Percentiles rank a stretch among this genome's conserved stretches.
Conservation (phyloP, 1,140 invertebrate species). For the Drosophila pruinosa region DNA sequence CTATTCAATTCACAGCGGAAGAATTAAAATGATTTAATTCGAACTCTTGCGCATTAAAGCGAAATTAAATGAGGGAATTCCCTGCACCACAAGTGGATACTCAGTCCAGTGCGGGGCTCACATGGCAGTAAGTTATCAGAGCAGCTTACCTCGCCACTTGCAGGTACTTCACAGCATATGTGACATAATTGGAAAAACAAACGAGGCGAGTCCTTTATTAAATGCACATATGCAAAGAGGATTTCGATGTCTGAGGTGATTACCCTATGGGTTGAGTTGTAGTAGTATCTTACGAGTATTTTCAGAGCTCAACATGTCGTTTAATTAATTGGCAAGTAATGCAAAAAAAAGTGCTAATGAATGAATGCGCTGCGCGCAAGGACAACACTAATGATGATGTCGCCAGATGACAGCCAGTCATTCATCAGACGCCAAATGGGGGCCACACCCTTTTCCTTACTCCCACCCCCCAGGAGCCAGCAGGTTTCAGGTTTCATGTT, state of each 20-base stretch:
- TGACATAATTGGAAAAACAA: neutral
- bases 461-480: neutral
- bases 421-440: neutral
- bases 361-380: neutral
- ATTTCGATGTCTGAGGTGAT: neutral
- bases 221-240: neutral
- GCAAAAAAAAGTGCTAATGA: conserved; percentile 6
- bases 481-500: neutral
- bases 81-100: neutral
- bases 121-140: neutral
- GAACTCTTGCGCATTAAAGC: neutral
- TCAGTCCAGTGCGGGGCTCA: neutral
- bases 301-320: neutral
- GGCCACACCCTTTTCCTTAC: too few species aligned
- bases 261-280: neutral
- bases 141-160: neutral
- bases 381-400: conserved; percentile 17
- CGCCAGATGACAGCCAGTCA: neutral
- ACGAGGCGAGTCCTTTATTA: neutral
- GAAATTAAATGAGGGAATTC: neutral
- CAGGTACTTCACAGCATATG: neutral
- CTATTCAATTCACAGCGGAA: neutral
- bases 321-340: conserved; percentile 37
- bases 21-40: conserved; percentile 14
- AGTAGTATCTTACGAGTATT: neutral